phyloP scores from a whole-genome alignment of 2,888 invertebrate species.

The Elmis aenea region DNA sequence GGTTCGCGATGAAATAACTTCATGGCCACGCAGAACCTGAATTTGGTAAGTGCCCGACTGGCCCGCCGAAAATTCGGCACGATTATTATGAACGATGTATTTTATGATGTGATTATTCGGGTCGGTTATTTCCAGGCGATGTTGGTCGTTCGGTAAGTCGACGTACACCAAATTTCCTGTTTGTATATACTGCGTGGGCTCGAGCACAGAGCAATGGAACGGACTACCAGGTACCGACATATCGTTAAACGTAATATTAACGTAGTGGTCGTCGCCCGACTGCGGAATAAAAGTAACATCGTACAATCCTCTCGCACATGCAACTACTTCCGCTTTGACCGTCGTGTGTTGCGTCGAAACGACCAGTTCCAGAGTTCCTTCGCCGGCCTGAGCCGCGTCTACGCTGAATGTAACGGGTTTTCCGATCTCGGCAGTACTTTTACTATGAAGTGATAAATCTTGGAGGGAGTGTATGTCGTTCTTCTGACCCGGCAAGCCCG shows the following conservation, averaged over 20 bases:
- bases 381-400: conserved; percentile 91
- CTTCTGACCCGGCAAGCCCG: conserved; percentile 52
- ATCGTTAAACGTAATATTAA: conserved; percentile 92
- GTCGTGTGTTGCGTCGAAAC: conserved; percentile 87
- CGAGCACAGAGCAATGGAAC: conserved; percentile 68
- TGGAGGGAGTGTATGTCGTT: conserved; percentile 35
- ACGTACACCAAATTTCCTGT: conserved; percentile 59
- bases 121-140: conserved; percentile 61
- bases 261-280: conserved; percentile 83
- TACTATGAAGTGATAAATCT: conserved; percentile 45
- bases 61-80: conserved; percentile 50
- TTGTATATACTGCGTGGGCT: conserved; percentile 69
- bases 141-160: conserved; percentile 59
- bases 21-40: conserved; percentile 32
- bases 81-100: conserved; percentile 41
- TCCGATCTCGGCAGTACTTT: conserved; percentile 60
- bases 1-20: conserved; percentile 41
- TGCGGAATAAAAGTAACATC: conserved; percentile 91
- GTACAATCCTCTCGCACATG: conserved; percentile 84
- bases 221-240: conserved; percentile 87
- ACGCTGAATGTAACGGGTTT: conserved; percentile 89
- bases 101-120: conserved; percentile 55
- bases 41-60: conserved; percentile 53
- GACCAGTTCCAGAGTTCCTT: conserved; percentile 86
- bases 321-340: conserved; percentile 77